Conservation (phyloP, 2,797 vertebrate species). For the Notolabrus celidotus region DNA sequence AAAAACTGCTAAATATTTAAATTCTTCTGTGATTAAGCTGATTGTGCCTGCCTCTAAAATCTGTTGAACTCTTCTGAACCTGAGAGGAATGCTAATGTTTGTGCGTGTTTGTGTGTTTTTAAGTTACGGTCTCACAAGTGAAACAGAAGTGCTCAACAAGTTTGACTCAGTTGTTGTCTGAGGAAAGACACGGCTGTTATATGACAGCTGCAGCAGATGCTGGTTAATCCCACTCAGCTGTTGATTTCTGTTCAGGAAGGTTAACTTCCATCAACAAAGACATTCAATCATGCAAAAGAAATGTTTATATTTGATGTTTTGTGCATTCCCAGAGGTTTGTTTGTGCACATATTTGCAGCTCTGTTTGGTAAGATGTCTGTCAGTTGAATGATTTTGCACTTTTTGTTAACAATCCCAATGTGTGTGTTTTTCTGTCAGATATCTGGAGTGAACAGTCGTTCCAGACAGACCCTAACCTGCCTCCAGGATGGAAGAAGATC, state of each 20-base stretch:
- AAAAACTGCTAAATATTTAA: neutral
- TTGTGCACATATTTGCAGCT: no score
- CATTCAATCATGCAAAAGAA: neutral
- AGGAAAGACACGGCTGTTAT: slow-evolving; percentile 32
- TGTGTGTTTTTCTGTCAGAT: slow-evolving; percentile 79
- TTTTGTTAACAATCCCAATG: neutral
- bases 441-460: slow-evolving; percentile 97
- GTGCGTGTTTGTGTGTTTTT: neutral
- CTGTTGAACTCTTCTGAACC: slow-evolving; percentile 1
- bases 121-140: neutral
- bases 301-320: neutral
- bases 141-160: slow-evolving; percentile 1
- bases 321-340: neutral
- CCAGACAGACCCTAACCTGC: slow-evolving; percentile 96
- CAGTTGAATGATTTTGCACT: neutral
- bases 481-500: slow-evolving; percentile 98
- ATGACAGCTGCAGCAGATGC: slow-evolving; percentile 57
- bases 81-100: neutral
- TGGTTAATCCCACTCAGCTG: slow-evolving; percentile 51
- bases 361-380: no score
- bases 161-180: slow-evolving; percentile 23
- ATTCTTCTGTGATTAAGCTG: neutral
- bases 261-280: slow-evolving; percentile 8
- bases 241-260: slow-evolving; percentile 16
- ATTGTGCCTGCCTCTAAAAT: neutral